Evolutionary conservation across 2,797 vertebrate species (phyloP), one percentile per base, ranked within the genome.

Genomic region (Microctenopoma stevenorrisi): DNA sequence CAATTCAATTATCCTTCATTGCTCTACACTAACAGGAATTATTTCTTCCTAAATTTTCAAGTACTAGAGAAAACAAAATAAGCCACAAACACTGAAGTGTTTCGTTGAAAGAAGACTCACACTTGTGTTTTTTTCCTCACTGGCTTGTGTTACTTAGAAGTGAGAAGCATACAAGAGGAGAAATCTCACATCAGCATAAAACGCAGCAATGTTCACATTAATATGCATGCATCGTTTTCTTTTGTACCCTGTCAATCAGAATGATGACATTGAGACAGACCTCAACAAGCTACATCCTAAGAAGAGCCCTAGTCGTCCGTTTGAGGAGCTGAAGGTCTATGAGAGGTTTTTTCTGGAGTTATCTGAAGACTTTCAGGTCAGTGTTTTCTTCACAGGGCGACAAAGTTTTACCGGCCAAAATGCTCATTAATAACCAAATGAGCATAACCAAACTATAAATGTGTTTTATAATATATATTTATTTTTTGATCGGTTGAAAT

Each of bases 181-280:
- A 22, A 13, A 42, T 26, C 5, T 3, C 9, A 49, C 18, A 48
- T 6, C 37, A 52, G 33, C 7, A 16, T 11, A 44, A 5, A n/a
- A 18, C 18, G 13, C 10, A 56, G 13, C 47, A 44, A 42, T 51
- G 42, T 49, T 12, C 9, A 16, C 11, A 13, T 54, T 35, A 33
- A 44, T 3, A 38, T 37, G 5, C 22, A 7, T 48, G 44, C 44
- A 4, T 81, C 14, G 64, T 2, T 25, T 66, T 51, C 77, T 5
- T 84, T 53, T 80, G 37, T 78, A 48, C 59, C 22, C 26, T 68
- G 8, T 78, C 16, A 52, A 75, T 90, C 91, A 99, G 98, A 98
- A 98, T 82, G 96, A 98, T 62, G 98, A 99, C 89, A 98, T 99
- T 72, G 98, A 99, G 92, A 98, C 97, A 0, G 98, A 99, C 91